Evolutionary conservation across 2,888 invertebrate genomes (phyloP), one percentile per base, ranked within the genome.

Genomic region (Aleiodes leptofemur): DNA sequence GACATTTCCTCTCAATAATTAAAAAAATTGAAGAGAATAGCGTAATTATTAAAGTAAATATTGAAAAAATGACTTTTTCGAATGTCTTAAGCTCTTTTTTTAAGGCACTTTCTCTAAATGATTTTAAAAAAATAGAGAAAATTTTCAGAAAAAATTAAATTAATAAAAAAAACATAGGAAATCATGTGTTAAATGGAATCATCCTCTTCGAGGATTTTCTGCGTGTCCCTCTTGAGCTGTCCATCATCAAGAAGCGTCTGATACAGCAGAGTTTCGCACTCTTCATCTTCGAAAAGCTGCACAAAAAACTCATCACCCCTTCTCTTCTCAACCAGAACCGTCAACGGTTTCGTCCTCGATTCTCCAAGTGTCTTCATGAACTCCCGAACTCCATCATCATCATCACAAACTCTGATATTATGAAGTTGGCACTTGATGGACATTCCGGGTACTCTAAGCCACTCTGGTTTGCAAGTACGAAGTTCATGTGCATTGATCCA

Each of bases 361-460:
- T 56, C 50, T 0, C 51, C 38, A 53, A 50, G 38, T 34, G 16
- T 57, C 14, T 59, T 50, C 13, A 76, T 43, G 57, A 50, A 76
- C 5, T 56, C 23, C 9, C 23, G 8, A 53, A 53, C 69, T 14
- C 3, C 59, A n/a, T 73, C 8, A 68, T 51, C 9, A 13, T 78
- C 13, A 4, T 78, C 55, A 13, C 79, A 34, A 0, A 72, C 16
- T 11, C 51, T 23, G n/a, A 59, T 7, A 23, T 80, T 78, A 78
- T 81, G 84, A 43, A 87, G 77, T 73, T 74, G 75, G 59, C 84
- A 87, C 48, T 79, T 78, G 1, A 85, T 69, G 13, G 80, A 73
- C 82, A 86, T 83, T 7, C 61, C 50, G 0, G 86, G 87, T 31
- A 82, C 6, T 1, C 76, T 48, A 0, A 82, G 6, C 87, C 86